phyloP scores from a whole-genome alignment of 1,140 invertebrate genomes.

The Ips nitidus region DNA sequence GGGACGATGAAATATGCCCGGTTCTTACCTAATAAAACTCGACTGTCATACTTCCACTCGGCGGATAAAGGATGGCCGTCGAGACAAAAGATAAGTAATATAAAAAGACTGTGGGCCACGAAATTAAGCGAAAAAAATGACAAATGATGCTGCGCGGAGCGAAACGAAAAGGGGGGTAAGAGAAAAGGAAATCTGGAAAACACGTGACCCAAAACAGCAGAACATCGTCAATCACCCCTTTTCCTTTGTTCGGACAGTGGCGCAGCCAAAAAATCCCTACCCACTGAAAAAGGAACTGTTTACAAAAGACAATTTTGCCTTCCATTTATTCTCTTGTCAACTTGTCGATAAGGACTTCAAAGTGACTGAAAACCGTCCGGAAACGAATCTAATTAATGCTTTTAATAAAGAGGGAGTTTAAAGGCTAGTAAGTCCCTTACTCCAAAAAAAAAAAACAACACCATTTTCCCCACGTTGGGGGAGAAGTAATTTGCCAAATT shows the following conservation, averaged over 20 bases:
- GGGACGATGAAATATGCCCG: constrained; percentile 6
- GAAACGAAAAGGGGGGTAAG: constrained; percentile 15
- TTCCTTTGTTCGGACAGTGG: constrained; percentile 19
- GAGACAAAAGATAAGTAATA: constrained; percentile 35
- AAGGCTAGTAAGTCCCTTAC: too few species aligned
- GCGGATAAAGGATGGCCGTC: constrained; percentile 13
- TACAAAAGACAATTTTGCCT: too few species aligned
- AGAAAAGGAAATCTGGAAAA: constrained; percentile 26
- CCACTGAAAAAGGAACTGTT: too few species aligned
- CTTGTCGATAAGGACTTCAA: too few species aligned
- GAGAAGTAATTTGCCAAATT: too few species aligned
- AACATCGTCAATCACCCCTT: constrained; percentile 36
- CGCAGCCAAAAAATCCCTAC: background rate
- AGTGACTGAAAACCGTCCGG: too few species aligned
- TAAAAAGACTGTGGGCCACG: constrained; percentile 28
- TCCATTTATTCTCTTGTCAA: too few species aligned
- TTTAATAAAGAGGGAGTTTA: too few species aligned
- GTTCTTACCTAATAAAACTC: constrained; percentile 25
- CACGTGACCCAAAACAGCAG: constrained; percentile 33
- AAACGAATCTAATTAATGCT: too few species aligned
- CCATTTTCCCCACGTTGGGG: too few species aligned
- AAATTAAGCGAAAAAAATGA: constrained; percentile 37
- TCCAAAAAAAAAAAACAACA: too few species aligned
- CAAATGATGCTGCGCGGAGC: constrained; percentile 27
- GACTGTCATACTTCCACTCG: constrained; percentile 15